These are phyloP conservation scores for Malurus cyaneus DNA, from an alignment of 2,113 vertebrate genomes.

Conservation along the genomic window DNA sequence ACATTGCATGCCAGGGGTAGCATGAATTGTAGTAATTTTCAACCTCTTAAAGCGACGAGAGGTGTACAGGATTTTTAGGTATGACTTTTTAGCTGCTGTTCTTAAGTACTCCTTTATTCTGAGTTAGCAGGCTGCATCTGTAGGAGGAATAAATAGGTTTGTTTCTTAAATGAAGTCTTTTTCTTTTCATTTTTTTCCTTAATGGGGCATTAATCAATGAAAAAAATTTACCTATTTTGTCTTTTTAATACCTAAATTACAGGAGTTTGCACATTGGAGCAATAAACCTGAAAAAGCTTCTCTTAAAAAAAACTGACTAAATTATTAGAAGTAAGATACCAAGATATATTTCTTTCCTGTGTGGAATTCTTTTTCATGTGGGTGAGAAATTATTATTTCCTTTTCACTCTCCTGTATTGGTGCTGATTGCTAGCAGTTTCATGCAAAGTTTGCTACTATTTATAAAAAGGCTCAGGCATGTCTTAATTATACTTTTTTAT, in stretches of 20 bases:
- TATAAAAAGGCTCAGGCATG: background rate
- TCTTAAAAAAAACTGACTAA: background rate
- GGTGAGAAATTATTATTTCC: background rate
- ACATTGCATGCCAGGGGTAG: background rate
- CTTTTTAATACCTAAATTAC: background rate
- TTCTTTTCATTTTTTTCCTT: background rate
- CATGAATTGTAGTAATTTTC: background rate
- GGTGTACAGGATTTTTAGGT: background rate
- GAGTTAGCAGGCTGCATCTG: background rate
- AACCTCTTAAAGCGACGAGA: background rate
- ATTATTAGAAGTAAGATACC: background rate
- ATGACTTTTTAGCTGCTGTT: background rate
- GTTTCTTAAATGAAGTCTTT: background rate
- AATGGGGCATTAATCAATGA: background rate
- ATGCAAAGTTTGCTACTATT: background rate
- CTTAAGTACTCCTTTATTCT: background rate
- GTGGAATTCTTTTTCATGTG: background rate
- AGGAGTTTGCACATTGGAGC: background rate
- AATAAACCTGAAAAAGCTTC: background rate
- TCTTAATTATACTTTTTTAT: background rate
- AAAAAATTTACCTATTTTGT: background rate
- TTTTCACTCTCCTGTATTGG: background rate
- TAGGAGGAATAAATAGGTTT: background rate
- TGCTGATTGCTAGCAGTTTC: background rate
- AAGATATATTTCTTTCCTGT: background rate